phyloP scores from a whole-genome alignment of 2,113 vertebrate species.

The Rattus rattus region DNA sequence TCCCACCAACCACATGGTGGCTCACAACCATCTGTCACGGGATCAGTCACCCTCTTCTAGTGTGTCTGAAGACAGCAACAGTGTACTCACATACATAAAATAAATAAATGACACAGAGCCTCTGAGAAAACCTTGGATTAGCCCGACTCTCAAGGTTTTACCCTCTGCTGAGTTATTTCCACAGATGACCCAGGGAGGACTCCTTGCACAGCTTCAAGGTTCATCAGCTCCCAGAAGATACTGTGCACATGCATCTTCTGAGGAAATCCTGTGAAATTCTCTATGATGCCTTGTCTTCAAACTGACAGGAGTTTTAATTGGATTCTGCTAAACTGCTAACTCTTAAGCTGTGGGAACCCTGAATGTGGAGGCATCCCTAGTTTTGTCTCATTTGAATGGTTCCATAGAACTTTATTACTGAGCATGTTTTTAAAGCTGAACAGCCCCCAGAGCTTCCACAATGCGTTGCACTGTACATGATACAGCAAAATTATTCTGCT shows the following conservation, averaged over 20 bases:
- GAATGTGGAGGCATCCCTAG: background rate
- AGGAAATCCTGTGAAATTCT: background rate
- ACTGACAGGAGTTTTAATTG: background rate
- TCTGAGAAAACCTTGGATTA: background rate
- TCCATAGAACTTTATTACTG: background rate
- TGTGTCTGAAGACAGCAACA: too few relatives aligned
- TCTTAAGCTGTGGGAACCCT: background rate
- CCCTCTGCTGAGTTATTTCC: conserved; percentile 17
- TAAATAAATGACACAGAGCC: background rate
- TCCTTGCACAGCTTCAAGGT: background rate
- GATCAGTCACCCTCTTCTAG: too few relatives aligned
- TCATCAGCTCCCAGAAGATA: background rate
- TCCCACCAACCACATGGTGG: too few relatives aligned
- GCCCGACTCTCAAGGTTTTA: background rate
- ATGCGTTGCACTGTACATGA: background rate
- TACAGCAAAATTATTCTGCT: background rate
- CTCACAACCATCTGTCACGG: too few relatives aligned
- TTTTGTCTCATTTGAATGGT: background rate
- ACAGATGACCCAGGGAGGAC: background rate
- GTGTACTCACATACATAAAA: too few relatives aligned
- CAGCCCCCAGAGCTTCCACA: background rate
- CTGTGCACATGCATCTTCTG: background rate
- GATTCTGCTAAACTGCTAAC: background rate
- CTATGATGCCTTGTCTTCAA: background rate
- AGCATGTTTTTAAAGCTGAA: background rate